phyloP scores from a whole-genome alignment of 1,140 invertebrate genomes.

The Scylla paramamosain region DNA sequence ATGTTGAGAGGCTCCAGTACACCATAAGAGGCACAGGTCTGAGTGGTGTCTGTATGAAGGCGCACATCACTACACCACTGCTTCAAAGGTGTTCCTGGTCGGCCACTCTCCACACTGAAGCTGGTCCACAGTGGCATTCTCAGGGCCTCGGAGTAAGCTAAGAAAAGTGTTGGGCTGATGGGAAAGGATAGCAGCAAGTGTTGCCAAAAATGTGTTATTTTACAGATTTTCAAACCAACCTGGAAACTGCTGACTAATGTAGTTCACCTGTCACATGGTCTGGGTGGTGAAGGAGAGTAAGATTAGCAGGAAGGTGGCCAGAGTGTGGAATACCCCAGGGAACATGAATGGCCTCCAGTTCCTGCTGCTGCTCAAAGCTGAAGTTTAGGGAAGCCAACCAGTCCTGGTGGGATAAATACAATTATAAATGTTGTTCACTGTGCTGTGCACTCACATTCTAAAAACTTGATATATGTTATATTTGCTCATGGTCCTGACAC shows the following conservation, averaged over 20 bases:
- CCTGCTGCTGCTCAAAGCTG: constrained; percentile 26
- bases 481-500: background rate
- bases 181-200: background rate
- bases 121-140: constrained; percentile 67
- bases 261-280: constrained; percentile 66
- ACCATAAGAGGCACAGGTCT: background rate
- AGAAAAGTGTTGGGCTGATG: background rate
- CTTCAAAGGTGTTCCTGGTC: background rate
- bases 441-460: no score
- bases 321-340: constrained; percentile 68
- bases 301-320: background rate
- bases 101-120: constrained; percentile 13
- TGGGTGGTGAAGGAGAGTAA: constrained; percentile 71
- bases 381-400: constrained; percentile 52
- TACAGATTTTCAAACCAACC: background rate
- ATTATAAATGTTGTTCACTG: no score
- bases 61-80: constrained; percentile 53
- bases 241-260: background rate
- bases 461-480: no score
- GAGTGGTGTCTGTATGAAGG: background rate
- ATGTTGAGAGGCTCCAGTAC: background rate
- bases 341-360: constrained; percentile 9
- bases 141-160: constrained; percentile 41
- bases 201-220: background rate
- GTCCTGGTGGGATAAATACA: background rate